Conservation (phyloP, 2,797 vertebrate genomes). For the Myotis daubentonii region DNA sequence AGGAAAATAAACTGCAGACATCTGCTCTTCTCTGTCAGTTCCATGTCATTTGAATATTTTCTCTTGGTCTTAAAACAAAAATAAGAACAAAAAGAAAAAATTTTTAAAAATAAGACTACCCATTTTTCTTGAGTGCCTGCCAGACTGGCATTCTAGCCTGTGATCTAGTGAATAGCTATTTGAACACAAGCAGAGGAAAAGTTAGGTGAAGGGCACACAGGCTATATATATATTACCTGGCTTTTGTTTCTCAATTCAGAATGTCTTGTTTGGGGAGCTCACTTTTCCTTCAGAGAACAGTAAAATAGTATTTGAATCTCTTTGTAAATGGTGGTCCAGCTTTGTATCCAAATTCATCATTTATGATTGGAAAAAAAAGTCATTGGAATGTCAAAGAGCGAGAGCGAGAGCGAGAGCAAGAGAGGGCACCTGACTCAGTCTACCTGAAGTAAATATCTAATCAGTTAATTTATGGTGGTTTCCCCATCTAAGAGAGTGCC, state of each 20-base stretch:
- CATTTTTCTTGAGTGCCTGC: slow-evolving; percentile 70
- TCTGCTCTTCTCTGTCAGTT: slow-evolving; percentile 78
- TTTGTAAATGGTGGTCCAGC: slow-evolving; percentile 51
- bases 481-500: background rate
- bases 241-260: slow-evolving; percentile 63
- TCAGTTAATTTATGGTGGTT: background rate
- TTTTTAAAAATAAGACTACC: background rate
- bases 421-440: background rate
- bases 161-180: slow-evolving; percentile 69
- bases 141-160: slow-evolving; percentile 67
- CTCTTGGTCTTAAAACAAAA: slow-evolving; percentile 69
- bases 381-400: background rate
- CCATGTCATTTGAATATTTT: slow-evolving; percentile 73
- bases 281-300: slow-evolving; percentile 73
- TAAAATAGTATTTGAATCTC: slow-evolving; percentile 68
- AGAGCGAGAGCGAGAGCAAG: background rate
- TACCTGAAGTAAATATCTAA: background rate
- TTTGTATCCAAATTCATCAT: slow-evolving; percentile 60
- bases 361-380: slow-evolving; percentile 37
- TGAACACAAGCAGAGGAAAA: slow-evolving; percentile 68
- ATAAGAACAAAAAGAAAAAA: slow-evolving; percentile 55
- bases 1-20: slow-evolving; percentile 82
- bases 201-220: slow-evolving; percentile 72
- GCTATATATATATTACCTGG: slow-evolving; percentile 64
- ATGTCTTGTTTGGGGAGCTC: slow-evolving; percentile 70